A percentile compares a stretch with the other conserved stretches of the same genome.
These are phyloP conservation scores for Megastigmus dorsalis DNA, from an alignment of 2,888 invertebrate species.

Conservation along the genomic window DNA sequence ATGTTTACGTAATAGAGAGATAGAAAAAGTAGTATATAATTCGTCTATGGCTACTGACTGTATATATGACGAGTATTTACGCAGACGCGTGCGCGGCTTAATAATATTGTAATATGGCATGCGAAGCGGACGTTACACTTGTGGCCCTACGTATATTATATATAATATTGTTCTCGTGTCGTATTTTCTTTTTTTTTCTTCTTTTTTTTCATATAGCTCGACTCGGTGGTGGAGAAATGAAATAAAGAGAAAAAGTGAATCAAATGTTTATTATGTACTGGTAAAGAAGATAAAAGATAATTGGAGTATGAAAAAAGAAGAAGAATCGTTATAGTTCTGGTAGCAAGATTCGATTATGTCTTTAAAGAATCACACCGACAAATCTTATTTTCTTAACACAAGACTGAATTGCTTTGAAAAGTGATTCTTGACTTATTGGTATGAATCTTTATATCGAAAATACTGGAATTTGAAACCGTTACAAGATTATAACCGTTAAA, in stretches of 20 bases:
- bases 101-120: constrained; percentile 47
- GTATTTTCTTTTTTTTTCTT: neutral
- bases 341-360: neutral
- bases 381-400: neutral
- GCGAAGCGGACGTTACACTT: constrained; percentile 56
- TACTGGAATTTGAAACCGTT: too few relatives aligned
- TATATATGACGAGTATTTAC: constrained; percentile 50
- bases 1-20: constrained; percentile 48
- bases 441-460: too few relatives aligned
- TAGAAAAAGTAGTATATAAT: constrained; percentile 40
- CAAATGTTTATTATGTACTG: too few relatives aligned
- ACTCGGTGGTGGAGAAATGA: constrained; percentile 10
- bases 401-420: too few relatives aligned
- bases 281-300: constrained; percentile 15
- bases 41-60: constrained; percentile 50
- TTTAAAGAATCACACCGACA: constrained; percentile 35
- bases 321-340: neutral
- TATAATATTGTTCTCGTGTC: constrained; percentile 38
- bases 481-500: too few relatives aligned
- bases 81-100: constrained; percentile 53
- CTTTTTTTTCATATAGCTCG: neutral
- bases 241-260: neutral
- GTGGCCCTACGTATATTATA: constrained; percentile 43
- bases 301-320: constrained; percentile 2
- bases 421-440: too few relatives aligned